Evolutionary conservation across 2,888 invertebrate genomes (phyloP), one percentile per base, ranked within the genome.

Genomic region (Phengaris alcon): DNA sequence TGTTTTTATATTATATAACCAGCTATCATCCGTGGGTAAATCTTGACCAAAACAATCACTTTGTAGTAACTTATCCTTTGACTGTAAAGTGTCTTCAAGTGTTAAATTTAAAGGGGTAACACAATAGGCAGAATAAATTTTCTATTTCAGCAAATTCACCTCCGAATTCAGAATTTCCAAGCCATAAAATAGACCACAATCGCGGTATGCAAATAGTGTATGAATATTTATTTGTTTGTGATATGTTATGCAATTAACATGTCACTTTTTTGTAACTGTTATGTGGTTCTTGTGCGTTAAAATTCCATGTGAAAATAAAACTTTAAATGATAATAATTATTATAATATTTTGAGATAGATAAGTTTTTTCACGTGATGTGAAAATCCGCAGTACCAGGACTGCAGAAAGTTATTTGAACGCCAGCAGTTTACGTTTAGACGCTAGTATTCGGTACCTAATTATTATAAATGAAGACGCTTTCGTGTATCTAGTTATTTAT

Each of bases 211-310:
- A 12, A 72, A 72, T 72, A 9, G 8, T 52, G 13, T 54, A 52
- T 72, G 72, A 72, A 72, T 72, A 52, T 72, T 72, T 72, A 70
- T 22, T 22, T 70, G 51, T 2, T 15, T 59, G 59, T 59, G 15
- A 48, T 48, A 52, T 52, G 52, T 52, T 35, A 64, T 44, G 35
- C 35, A 44, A 64, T 64, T 59, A 64, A 64, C 22, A 64, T 64
- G 22, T 22, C 59, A 64, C 57, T 64, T 44, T 12, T 35, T 44
- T 64, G 13, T 1, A 10, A 59, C 8, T 35, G 35, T 8, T 48
- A 48, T 6, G 48, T 8, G 48, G 48, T 48, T 0, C 2, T 0
- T 1, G 12, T 4, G 2, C 35, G 2, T 15, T 57, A 15, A n/a
- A 3, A 59, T 9, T 59, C 9, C 57, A 15, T 59, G 57, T 59